Conservation (phyloP, 2,888 invertebrate genomes). For the Amblyteles armatorius region DNA sequence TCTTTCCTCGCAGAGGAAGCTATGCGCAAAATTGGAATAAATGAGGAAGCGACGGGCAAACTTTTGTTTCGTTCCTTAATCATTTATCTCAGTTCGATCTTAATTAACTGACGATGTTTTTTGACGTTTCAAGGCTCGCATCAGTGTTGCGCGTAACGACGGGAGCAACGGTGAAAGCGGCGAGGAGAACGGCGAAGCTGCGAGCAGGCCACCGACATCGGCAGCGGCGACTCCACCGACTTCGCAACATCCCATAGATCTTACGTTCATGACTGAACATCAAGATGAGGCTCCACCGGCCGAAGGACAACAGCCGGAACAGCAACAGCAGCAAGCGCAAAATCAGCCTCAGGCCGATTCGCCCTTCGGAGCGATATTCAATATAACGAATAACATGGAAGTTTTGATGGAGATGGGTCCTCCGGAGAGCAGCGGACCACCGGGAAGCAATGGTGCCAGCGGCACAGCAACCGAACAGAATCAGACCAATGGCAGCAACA, state of each 20-base stretch:
- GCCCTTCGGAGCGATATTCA: conserved; percentile 77
- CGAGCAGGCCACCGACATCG: conserved; percentile 57
- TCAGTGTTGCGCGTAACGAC: conserved; percentile 65
- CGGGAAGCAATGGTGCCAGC: conserved; percentile 43
- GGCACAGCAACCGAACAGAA: conserved; percentile 74
- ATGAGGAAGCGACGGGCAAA: too few species aligned
- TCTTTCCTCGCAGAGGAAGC: background rate
- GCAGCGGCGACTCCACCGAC: conserved; percentile 37
- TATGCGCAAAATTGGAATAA: too few species aligned
- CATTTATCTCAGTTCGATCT: background rate
- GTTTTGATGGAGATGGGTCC: conserved; percentile 88
- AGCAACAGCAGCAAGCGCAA: conserved; percentile 60
- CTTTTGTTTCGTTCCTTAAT: too few species aligned
- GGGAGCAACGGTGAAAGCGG: conserved; percentile 54
- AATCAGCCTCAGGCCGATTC: conserved; percentile 53
- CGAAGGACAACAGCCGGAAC: conserved; percentile 64
- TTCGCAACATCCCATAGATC: conserved; percentile 46
- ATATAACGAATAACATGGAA: conserved; percentile 85
- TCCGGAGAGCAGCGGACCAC: conserved; percentile 47
- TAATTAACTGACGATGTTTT: background rate
- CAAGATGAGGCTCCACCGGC: conserved; percentile 43
- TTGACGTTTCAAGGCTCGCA: conserved; percentile 52
- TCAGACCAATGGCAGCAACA: conserved; percentile 72
- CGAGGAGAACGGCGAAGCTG: conserved; percentile 58
- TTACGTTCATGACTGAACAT: conserved; percentile 47